Evolutionary conservation across 2,888 invertebrate species (phyloP).

Genomic region (Salticus scenicus): DNA sequence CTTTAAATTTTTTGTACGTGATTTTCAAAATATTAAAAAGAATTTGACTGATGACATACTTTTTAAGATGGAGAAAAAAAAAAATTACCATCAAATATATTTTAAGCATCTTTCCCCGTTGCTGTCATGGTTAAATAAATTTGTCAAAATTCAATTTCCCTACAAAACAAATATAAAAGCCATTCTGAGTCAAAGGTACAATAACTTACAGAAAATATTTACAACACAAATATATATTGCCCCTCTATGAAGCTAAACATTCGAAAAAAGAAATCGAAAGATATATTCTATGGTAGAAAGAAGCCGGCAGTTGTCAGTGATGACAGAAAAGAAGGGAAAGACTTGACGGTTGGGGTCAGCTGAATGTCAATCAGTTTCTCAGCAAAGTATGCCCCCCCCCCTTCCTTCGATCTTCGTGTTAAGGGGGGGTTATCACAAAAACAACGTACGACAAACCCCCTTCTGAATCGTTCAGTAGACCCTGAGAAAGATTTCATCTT

Average conservation of each 20-base stretch:
- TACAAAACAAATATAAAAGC: not conserved
- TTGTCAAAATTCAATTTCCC: slow-evolving; percentile 7
- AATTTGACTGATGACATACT: not conserved
- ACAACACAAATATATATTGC: slow-evolving; percentile 13
- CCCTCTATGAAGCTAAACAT: not conserved
- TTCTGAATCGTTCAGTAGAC: slow-evolving; percentile 54
- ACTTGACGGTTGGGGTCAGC: slow-evolving; percentile 41
- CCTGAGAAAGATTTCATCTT: slow-evolving; percentile 64
- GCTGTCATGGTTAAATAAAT: slow-evolving; percentile 6
- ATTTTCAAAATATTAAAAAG: not conserved
- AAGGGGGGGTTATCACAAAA: slow-evolving; percentile 32
- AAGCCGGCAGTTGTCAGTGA: slow-evolving; percentile 36
- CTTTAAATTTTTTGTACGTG: not conserved
- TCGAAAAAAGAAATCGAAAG: slow-evolving; percentile 8
- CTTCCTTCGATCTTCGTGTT: slow-evolving; percentile 7
- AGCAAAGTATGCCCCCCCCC: slow-evolving; percentile 29
- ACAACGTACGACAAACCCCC: slow-evolving; percentile 47
- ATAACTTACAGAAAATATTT: slow-evolving; percentile 12
- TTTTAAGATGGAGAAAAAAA: not conserved
- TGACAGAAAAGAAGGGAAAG: slow-evolving; percentile 19
- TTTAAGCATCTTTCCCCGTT: not conserved
- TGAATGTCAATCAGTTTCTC: slow-evolving; percentile 53
- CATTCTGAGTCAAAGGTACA: not conserved
- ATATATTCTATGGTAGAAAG: slow-evolving; percentile 4
- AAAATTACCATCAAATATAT: not conserved